Evolutionary conservation across 2,113 vertebrate genomes (phyloP).

Genomic region (Clarias magur): DNA sequence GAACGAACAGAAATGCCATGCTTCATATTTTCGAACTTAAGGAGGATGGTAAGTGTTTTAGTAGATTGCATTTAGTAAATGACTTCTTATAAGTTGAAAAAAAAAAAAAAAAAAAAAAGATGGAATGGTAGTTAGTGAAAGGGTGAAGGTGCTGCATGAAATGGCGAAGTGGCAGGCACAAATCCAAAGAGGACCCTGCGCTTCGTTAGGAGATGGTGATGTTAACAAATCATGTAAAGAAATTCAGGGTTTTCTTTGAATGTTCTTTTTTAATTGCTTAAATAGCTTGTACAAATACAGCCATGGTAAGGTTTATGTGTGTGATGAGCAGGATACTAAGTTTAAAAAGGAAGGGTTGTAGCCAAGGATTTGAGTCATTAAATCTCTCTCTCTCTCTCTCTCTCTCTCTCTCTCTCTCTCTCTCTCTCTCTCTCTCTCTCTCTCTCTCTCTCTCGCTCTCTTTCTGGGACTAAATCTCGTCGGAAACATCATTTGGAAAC

Average conservation of each 20-base stretch:
- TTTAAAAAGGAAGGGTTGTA: constrained; percentile 4
- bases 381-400: constrained; percentile 25
- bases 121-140: constrained; percentile 24
- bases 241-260: constrained; percentile 31
- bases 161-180: constrained; percentile 39
- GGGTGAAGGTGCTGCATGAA: constrained; percentile 50
- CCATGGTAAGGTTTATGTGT: neutral
- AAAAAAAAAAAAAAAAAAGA: constrained; percentile 26
- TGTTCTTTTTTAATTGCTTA: neutral
- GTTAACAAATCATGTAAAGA: neutral
- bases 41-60: neutral
- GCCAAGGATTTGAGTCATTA: constrained; percentile 19
- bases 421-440: neutral
- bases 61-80: neutral
- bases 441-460: no score
- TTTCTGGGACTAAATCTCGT: neutral
- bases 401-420: neutral
- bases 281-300: constrained; percentile 20
- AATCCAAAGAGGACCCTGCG: constrained; percentile 31
- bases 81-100: neutral
- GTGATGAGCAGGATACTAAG: neutral
- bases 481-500: constrained; percentile 43
- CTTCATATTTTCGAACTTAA: neutral
- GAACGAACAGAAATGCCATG: neutral
- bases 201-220: constrained; percentile 14